phyloP scores from a whole-genome alignment of 2,888 invertebrate genomes.

The Lacanobia wlatinum region DNA sequence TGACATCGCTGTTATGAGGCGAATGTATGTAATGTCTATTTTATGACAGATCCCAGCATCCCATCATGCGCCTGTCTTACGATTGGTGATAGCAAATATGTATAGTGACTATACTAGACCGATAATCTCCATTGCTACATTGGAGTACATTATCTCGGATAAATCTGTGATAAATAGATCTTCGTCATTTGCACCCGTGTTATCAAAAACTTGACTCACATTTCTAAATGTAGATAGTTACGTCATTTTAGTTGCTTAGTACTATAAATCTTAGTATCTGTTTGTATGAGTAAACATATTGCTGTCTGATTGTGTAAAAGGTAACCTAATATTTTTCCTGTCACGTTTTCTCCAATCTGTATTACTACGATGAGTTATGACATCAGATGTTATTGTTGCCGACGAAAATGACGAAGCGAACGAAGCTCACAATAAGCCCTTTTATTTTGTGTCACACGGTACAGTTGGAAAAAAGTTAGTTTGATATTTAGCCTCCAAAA shows the following conservation, averaged over 20 bases:
- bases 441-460: too few species aligned
- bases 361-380: constrained; percentile 5
- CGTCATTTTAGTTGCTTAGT: not conserved
- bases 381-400: not conserved
- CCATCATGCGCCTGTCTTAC: not conserved
- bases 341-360: not conserved
- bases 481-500: too few species aligned
- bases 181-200: constrained; percentile 14
- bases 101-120: not conserved
- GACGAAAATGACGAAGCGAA: not conserved
- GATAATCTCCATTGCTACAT: constrained; percentile 1
- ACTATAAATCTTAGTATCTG: not conserved
- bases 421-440: too few species aligned
- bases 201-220: constrained; percentile 8
- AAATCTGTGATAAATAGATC: constrained; percentile 21
- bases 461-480: too few species aligned
- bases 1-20: too few species aligned
- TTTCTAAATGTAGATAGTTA: not conserved
- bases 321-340: not conserved
- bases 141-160: constrained; percentile 23
- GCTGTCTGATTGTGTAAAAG: not conserved
- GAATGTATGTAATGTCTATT: too few species aligned
- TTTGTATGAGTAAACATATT: not conserved
- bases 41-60: too few species aligned
- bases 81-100: not conserved